These are phyloP conservation scores for Diachrysia chrysitis DNA, from an alignment of 2,888 invertebrate genomes.

Conservation along the genomic window DNA sequence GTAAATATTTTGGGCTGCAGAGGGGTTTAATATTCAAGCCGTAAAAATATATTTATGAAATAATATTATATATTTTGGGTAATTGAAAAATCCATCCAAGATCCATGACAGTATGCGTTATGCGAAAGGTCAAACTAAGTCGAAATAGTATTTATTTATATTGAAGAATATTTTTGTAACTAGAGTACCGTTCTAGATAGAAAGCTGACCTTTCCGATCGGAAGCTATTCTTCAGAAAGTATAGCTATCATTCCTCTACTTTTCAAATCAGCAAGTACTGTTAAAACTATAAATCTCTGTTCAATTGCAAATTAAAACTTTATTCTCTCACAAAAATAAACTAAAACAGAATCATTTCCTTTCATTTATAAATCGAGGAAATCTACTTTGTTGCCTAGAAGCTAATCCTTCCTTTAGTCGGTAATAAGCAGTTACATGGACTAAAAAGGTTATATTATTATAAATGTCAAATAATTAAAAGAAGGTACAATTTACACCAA, in stretches of 20 bases:
- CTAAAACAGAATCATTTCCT: neutral
- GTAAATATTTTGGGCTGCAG: too few relatives aligned
- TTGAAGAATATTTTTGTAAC: too few relatives aligned
- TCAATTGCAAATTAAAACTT: neutral
- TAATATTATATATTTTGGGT: too few relatives aligned
- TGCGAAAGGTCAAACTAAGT: too few relatives aligned
- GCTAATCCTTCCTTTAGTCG: neutral
- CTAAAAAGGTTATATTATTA: neutral
- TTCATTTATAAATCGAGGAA: neutral
- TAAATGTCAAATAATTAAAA: neutral
- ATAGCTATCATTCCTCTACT: neutral
- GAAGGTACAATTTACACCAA: neutral
- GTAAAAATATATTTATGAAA: too few relatives aligned
- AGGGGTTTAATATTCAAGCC: too few relatives aligned
- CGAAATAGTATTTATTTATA: too few relatives aligned
- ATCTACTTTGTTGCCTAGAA: neutral
- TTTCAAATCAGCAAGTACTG: neutral
- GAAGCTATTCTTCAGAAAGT: neutral
- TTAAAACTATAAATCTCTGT: neutral
- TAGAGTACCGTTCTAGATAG: too few relatives aligned
- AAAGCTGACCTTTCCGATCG: neutral
- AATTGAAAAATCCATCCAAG: too few relatives aligned
- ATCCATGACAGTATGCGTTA: too few relatives aligned
- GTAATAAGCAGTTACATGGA: constrained; percentile 1
- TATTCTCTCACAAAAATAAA: neutral